Base-by-base conservation (phyloP, 2,113 vertebrate genomes). In the Dolichallabes microphthalmus region DNA sequence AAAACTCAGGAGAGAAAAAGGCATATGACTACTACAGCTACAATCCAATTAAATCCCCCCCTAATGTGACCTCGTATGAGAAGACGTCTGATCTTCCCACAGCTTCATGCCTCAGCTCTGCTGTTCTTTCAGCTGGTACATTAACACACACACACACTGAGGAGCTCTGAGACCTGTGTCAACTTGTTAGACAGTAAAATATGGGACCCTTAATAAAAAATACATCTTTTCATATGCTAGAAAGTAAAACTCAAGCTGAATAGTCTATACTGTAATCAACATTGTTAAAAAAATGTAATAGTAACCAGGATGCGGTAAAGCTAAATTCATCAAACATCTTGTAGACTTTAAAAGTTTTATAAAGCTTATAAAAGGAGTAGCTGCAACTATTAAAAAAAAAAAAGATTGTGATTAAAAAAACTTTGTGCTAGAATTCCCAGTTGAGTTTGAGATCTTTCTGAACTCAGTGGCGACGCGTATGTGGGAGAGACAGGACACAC, bases 401-500 rank as follows among this genome's bases (percentile, higher is more conserved):
- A n/a, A n/a, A n/a, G n/a, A n/a, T n/a, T n/a, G n/a, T n/a, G n/a
- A n/a, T n/a, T n/a, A n/a, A n/a, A n/a, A n/a, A n/a, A n/a, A n/a
- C n/a, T n/a, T n/a, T n/a, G 27, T n/a, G 0, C 3, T 12, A 17
- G 64, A 17, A 66, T 4, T 27, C n/a, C 4, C n/a, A 27, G 4
- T 14, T 27, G 25, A 0, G 12, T 30, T 2, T 1, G 3, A 27
- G 10, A 25, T 3, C 4, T 30, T 30, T 64, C 27, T 2, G n/a
- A 2, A 66, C 12, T 13, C 25, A 66, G 2, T 66, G 30, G 8
- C 0, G 35, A 39, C 6, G 39, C 32, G 2, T 8, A 32, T 7
- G 27, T 8, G 0, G 1, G 15, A 12, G 0, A 50, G 6, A 14
- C 45, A 39, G 20, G 5, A 78, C 20, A 78, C 20, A 93, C 97